phyloP scores from a whole-genome alignment of 2,888 invertebrate genomes.

The Gasteruption jaculator region DNA sequence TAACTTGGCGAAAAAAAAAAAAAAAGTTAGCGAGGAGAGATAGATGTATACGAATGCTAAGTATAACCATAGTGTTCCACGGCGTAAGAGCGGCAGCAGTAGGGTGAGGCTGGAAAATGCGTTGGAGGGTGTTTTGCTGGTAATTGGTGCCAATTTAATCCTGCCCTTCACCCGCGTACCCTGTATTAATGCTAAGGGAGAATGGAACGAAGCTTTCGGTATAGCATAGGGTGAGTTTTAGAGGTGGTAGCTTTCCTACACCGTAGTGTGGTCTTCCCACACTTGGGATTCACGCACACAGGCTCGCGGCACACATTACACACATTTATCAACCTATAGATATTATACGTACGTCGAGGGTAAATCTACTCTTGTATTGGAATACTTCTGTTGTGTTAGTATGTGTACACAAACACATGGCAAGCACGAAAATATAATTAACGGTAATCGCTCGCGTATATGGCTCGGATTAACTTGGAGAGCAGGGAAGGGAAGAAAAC shows the following conservation, averaged over 20 bases:
- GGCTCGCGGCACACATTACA: slow-evolving; percentile 15
- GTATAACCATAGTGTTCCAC: neutral
- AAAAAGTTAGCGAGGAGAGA: slow-evolving; percentile 18
- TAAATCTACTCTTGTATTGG: too few species aligned
- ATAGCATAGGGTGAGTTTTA: slow-evolving; percentile 21
- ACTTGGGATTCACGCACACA: slow-evolving; percentile 19
- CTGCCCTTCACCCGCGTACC: slow-evolving; percentile 55
- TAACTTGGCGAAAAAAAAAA: slow-evolving; percentile 5
- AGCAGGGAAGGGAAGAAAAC: slow-evolving; percentile 14
- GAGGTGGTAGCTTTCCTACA: slow-evolving; percentile 21
- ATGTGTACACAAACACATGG: slow-evolving; percentile 17
- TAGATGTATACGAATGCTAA: too few species aligned
- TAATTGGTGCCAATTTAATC: slow-evolving; percentile 65
- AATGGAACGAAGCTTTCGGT: slow-evolving; percentile 21
- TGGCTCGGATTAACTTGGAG: slow-evolving; percentile 45
- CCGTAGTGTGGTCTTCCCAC: slow-evolving; percentile 36
- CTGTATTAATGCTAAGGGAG: slow-evolving; percentile 46
- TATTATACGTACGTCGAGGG: too few species aligned
- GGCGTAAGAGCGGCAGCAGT: slow-evolving; percentile 9
- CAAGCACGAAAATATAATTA: slow-evolving; percentile 48
- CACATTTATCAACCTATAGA: too few species aligned
- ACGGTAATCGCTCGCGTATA: slow-evolving; percentile 51
- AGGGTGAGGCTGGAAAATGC: slow-evolving; percentile 34
- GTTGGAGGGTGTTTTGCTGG: slow-evolving; percentile 57
- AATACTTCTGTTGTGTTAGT: too few species aligned